phyloP scores from a whole-genome alignment of 2,113 vertebrate genomes.

The Cynocephalus volans region DNA sequence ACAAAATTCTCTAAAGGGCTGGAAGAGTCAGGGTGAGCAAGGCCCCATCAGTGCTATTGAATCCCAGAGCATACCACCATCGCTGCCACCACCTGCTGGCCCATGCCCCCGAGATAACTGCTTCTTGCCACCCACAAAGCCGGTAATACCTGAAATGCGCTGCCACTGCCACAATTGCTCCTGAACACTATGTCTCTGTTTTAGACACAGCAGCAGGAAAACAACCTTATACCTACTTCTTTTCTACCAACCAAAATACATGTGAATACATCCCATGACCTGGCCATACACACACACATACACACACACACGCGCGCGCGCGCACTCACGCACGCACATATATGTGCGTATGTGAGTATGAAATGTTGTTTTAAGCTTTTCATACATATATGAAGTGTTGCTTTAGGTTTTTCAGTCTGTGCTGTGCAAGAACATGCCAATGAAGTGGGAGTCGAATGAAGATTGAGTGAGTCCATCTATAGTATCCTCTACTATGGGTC shows the following conservation, averaged over 20 bases:
- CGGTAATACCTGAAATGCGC: too few relatives aligned
- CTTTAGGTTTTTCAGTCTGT: not conserved
- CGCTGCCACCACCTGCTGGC: not conserved
- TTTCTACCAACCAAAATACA: not conserved
- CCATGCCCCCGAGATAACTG: not conserved
- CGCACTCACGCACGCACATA: too few relatives aligned
- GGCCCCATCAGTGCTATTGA: too few relatives aligned
- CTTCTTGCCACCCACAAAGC: not conserved
- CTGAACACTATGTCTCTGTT: not conserved
- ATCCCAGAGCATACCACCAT: not conserved
- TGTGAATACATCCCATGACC: not conserved
- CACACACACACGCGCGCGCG: too few relatives aligned
- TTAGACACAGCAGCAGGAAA: not conserved
- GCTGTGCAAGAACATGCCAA: not conserved
- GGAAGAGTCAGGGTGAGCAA: not conserved
- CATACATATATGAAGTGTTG: not conserved
- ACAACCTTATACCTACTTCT: not conserved
- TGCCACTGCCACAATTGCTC: not conserved
- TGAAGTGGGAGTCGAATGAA: too few relatives aligned
- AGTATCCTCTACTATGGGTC: fast-evolving
- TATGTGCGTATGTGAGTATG: too few relatives aligned
- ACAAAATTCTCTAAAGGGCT: not conserved
- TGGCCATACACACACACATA: not conserved
- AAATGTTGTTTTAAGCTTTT: not conserved
- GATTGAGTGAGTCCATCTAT: not conserved